Evolutionary conservation across 2,888 invertebrate genomes (phyloP).

Genomic region (Drosophila neonasuta): DNA sequence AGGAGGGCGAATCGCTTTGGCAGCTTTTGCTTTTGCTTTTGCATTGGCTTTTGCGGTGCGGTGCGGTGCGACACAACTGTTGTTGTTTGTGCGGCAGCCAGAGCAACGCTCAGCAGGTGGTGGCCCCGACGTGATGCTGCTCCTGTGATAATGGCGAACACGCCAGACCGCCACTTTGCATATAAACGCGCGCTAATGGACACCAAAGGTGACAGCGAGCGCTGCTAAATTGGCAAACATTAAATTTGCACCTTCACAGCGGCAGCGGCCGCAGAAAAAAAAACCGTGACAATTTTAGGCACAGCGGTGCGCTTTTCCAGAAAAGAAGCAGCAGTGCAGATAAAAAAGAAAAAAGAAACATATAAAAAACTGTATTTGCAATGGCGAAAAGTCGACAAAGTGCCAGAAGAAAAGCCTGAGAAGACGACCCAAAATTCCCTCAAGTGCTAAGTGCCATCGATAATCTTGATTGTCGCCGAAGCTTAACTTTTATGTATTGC

Average conservation of each 20-base stretch:
- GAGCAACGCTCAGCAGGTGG: slow-evolving; percentile 68
- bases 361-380: slow-evolving; percentile 34
- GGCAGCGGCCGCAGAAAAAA: slow-evolving; percentile 27
- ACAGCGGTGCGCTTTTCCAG: slow-evolving; percentile 76
- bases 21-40: background rate
- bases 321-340: slow-evolving; percentile 37
- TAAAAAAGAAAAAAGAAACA: slow-evolving; percentile 9
- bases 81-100: slow-evolving; percentile 35
- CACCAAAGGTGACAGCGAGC: slow-evolving; percentile 79
- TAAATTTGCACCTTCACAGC: slow-evolving; percentile 77
- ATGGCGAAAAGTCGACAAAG: slow-evolving; percentile 44
- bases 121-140: slow-evolving; percentile 71
- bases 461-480: slow-evolving; percentile 29
- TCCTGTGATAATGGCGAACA: slow-evolving; percentile 73
- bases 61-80: slow-evolving; percentile 5
- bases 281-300: slow-evolving; percentile 76
- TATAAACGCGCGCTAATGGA: slow-evolving; percentile 79
- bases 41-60: background rate
- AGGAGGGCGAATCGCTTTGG: slow-evolving; percentile 48
- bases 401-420: slow-evolving; percentile 42
- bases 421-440: slow-evolving; percentile 20
- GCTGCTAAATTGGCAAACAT: slow-evolving; percentile 78
- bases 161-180: slow-evolving; percentile 73
- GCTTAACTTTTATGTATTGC: slow-evolving; percentile 14
- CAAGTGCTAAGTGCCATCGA: slow-evolving; percentile 20